Percentiles rank a stretch among this genome's conserved stretches.
Evolutionary conservation across 1,140 invertebrate species (phyloP).

Genomic region (Lepidostoma basale): DNA sequence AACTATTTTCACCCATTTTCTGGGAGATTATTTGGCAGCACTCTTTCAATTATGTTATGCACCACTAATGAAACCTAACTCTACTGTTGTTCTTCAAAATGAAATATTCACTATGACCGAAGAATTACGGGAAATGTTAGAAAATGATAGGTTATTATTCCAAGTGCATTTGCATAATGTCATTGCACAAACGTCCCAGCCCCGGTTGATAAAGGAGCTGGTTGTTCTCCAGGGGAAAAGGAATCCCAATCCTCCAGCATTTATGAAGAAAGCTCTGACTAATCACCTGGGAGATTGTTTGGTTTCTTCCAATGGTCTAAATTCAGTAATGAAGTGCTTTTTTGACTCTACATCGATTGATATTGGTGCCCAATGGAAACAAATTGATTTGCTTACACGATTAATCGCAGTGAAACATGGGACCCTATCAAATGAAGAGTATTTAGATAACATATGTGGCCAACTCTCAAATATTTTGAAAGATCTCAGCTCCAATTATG

Average conservation of each 20-base stretch:
- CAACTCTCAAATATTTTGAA: conserved; percentile 59
- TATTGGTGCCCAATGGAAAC: conserved; percentile 67
- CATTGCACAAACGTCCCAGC: conserved; percentile 63
- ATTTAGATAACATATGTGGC: conserved; percentile 58
- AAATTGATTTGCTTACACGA: conserved; percentile 69
- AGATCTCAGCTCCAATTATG: conserved; percentile 55
- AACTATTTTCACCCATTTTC: conserved; percentile 57
- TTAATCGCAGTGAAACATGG: conserved; percentile 66
- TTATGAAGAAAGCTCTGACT: conserved; percentile 67
- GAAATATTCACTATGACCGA: conserved; percentile 57
- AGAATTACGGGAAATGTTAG: conserved; percentile 61
- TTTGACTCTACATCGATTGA: conserved; percentile 64
- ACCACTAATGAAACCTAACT: conserved; percentile 65
- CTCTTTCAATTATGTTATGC: conserved; percentile 74
- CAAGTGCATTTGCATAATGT: conserved; percentile 60
- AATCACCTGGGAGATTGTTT: conserved; percentile 66
- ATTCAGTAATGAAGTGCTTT: conserved; percentile 66
- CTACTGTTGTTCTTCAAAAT: conserved; percentile 40
- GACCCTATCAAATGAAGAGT: conserved; percentile 59
- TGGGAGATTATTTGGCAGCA: conserved; percentile 65
- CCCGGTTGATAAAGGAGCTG: conserved; percentile 70
- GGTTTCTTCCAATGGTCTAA: conserved; percentile 64
- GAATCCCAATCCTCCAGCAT: conserved; percentile 64
- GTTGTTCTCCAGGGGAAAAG: conserved; percentile 68
- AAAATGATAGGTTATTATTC: conserved; percentile 62